phyloP scores from a whole-genome alignment of 2,113 vertebrate species.

The Xenopus tropicalis region DNA sequence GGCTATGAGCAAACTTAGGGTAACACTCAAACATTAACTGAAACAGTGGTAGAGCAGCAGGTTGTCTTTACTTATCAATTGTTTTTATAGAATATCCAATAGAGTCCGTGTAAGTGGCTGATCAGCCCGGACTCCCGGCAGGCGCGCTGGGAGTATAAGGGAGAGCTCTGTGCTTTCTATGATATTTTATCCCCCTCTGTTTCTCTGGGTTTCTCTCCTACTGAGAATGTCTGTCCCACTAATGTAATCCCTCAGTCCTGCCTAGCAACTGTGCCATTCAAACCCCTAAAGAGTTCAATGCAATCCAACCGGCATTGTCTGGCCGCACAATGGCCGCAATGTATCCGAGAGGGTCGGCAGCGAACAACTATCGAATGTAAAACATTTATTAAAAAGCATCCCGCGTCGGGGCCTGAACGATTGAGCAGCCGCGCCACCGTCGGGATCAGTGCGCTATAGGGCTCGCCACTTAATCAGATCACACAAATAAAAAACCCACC shows the following conservation, averaged over 20 bases:
- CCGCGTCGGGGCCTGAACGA: constrained; percentile 12
- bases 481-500: constrained; percentile 3
- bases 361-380: neutral
- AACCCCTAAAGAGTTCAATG: neutral
- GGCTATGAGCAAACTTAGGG: too few species aligned
- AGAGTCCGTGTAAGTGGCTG: too few species aligned
- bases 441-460: constrained; percentile 18
- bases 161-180: constrained; percentile 12
- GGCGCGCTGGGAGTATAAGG: neutral
- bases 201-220: constrained; percentile 33
- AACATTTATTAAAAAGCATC: constrained; percentile 26
- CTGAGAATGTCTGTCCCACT: constrained; percentile 16
- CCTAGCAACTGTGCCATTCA: constrained; percentile 1
- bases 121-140: too few species aligned
- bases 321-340: neutral
- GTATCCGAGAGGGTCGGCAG: neutral
- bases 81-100: too few species aligned
- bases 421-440: constrained; percentile 16
- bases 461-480: constrained; percentile 23
- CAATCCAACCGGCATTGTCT: neutral
- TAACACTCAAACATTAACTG: too few species aligned
- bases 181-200: neutral
- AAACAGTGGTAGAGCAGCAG: too few species aligned
- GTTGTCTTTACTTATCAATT: too few species aligned
- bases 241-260: constrained; percentile 35